Percentiles rank a stretch among this genome's conserved stretches.
Evolutionary conservation across 2,113 vertebrate species (phyloP).

Genomic region (Tetrao urogallus): DNA sequence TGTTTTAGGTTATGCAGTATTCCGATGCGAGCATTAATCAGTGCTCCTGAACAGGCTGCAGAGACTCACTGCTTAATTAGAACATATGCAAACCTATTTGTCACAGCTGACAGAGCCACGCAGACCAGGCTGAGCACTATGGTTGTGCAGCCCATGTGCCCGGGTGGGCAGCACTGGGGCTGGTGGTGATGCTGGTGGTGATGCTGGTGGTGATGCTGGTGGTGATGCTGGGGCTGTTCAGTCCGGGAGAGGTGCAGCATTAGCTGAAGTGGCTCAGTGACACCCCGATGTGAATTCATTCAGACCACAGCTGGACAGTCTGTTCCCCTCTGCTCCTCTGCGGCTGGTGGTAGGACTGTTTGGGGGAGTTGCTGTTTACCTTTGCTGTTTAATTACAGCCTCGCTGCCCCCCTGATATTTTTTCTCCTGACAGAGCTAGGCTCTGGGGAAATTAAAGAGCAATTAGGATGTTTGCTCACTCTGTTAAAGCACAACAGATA

Average conservation of each 20-base stretch:
- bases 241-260: not conserved
- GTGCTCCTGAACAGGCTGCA: not conserved
- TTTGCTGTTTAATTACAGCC: conserved; percentile 41
- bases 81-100: conserved; percentile 11
- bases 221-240: no score
- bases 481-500: not conserved
- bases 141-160: not conserved
- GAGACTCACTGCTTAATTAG: conserved; percentile 42
- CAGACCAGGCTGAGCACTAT: not conserved
- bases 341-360: not conserved
- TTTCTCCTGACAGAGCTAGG: not conserved
- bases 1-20: not conserved
- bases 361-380: conserved; percentile 33
- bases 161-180: no score
- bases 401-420: not conserved
- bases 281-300: conserved; percentile 64
- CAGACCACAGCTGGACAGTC: conserved; percentile 36
- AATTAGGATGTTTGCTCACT: conserved; percentile 45
- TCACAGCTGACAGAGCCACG: not conserved
- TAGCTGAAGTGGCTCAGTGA: conserved; percentile 53
- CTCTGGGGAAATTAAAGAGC: conserved; percentile 54
- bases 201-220: no score
- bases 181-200: no score
- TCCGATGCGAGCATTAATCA: conserved; percentile 3
- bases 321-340: not conserved